Conservation (phyloP, 2,113 vertebrate genomes). For the Platycercus adscitus region DNA sequence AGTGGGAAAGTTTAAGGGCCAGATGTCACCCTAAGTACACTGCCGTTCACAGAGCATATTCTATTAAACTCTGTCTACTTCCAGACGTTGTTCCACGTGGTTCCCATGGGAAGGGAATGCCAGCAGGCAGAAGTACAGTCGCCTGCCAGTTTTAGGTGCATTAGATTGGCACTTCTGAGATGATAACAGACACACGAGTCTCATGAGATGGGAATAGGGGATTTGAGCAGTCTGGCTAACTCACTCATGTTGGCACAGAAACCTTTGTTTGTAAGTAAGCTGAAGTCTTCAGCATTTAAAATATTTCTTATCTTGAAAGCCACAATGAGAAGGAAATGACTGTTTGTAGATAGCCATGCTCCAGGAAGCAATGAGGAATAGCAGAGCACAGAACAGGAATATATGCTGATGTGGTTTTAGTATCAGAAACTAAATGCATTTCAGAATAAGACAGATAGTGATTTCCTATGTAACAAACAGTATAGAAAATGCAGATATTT, state of each 20-base stretch:
- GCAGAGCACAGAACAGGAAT: neutral
- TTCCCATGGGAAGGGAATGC: neutral
- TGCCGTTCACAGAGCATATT: neutral
- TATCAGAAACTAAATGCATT: neutral
- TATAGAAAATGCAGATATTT: neutral
- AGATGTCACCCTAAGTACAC: neutral
- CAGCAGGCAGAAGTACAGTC: neutral
- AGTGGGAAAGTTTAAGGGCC: neutral
- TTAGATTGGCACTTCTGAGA: conserved; percentile 33
- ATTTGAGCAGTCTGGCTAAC: neutral
- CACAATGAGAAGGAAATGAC: neutral
- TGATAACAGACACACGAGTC: neutral
- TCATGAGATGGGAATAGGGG: conserved; percentile 16
- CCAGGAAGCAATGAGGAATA: neutral
- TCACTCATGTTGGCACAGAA: fast-evolving
- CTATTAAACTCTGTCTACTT: neutral
- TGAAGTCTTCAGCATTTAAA: conserved; percentile 22
- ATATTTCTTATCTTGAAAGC: neutral
- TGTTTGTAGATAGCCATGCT: neutral
- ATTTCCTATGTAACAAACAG: neutral
- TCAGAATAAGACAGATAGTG: neutral
- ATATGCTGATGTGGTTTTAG: neutral
- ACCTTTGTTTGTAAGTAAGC: neutral
- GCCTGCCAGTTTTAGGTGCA: neutral
- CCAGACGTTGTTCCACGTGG: neutral